Evolutionary conservation across 2,888 invertebrate species (phyloP).

Genomic region (Vannuccia rotundouncinata): DNA sequence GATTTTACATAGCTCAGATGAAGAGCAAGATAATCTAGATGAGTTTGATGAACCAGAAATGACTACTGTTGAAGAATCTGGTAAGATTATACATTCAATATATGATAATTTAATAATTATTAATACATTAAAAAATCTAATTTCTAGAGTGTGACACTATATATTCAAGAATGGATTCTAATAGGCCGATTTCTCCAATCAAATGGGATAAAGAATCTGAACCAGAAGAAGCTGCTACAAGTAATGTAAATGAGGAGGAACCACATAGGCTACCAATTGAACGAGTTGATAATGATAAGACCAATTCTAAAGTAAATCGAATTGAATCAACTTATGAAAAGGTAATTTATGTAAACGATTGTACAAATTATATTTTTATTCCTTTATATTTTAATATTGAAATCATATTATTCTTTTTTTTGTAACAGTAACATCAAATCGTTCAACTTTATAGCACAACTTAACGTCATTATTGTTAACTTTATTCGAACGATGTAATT

Average conservation of each 20-base stretch:
- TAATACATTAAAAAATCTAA: background rate
- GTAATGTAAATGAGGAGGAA: background rate
- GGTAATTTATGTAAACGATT: background rate
- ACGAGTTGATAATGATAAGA: background rate
- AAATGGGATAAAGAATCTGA: conserved; percentile 39
- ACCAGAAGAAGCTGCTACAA: background rate
- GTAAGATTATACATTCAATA: background rate
- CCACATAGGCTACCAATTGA: too few relatives aligned
- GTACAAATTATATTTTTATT: too few relatives aligned
- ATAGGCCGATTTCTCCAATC: conserved; percentile 39
- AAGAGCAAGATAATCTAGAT: background rate
- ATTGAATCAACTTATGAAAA: background rate
- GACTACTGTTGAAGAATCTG: background rate
- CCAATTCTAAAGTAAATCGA: background rate
- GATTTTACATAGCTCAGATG: too few relatives aligned
- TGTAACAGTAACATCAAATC: background rate
- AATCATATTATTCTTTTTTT: too few relatives aligned
- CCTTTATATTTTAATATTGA: too few relatives aligned
- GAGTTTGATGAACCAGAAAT: background rate
- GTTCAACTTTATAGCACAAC: background rate
- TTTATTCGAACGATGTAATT: too few relatives aligned
- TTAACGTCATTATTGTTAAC: background rate
- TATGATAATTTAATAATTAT: background rate
- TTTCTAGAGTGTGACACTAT: background rate
- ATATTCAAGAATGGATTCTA: background rate